Percentiles rank a stretch among this genome's conserved stretches.
Conservation (phyloP, 2,888 invertebrate species). For the Lampropteryx suffumata region DNA sequence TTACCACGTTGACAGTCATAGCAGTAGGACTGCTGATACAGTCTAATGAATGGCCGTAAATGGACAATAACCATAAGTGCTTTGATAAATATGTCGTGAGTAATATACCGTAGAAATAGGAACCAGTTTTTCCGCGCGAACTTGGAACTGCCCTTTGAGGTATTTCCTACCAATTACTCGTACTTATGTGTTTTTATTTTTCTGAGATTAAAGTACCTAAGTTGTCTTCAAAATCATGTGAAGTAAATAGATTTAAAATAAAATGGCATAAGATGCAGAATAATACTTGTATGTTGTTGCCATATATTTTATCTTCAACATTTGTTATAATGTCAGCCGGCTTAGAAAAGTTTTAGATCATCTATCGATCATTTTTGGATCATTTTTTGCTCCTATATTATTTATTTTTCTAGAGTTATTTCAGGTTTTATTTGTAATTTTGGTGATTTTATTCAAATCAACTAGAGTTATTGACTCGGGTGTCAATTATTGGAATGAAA, state of each 20-base stretch:
- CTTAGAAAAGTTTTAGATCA: too few relatives aligned
- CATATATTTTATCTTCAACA: too few relatives aligned
- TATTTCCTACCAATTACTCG: conserved; percentile 23
- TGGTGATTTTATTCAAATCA: too few relatives aligned
- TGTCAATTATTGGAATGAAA: too few relatives aligned
- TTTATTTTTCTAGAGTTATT: too few relatives aligned
- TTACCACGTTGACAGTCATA: conserved; percentile 47
- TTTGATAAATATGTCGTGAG: conserved; percentile 44
- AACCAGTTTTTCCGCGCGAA: conserved; percentile 23
- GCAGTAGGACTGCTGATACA: conserved; percentile 46
- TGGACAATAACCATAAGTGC: conserved; percentile 39
- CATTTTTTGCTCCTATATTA: too few relatives aligned
- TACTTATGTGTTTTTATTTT: conserved; percentile 36
- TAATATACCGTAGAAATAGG: conserved; percentile 21
- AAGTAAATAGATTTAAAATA: background rate
- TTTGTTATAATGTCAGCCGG: too few relatives aligned
- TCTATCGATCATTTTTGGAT: too few relatives aligned
- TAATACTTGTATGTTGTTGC: too few relatives aligned
- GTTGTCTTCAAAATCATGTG: conserved; percentile 38
- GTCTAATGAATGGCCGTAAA: conserved; percentile 52
- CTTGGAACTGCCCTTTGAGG: conserved; percentile 24
- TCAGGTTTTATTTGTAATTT: too few relatives aligned
- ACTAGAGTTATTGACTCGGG: too few relatives aligned
- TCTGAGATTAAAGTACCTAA: conserved; percentile 12
- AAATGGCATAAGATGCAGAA: background rate